A percentile compares a stretch with the other conserved stretches of the same genome.
Conservation (phyloP, 2,888 invertebrate species). For the Ichneumoninae sp. region DNA sequence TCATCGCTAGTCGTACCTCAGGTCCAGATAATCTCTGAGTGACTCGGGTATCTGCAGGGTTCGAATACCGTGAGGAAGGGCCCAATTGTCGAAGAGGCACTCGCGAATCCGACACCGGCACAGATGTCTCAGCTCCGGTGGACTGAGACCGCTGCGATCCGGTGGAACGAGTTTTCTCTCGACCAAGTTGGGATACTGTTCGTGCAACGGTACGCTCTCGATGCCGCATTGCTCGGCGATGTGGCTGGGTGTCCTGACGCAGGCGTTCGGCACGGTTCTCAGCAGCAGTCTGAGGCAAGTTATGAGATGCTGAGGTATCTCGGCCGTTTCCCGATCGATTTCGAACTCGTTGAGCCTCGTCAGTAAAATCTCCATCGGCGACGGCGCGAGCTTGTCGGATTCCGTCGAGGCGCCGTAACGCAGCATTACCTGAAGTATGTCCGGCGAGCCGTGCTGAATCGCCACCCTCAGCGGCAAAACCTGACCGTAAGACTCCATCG, state of each 20-base stretch:
- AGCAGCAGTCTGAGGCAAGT: slow-evolving; percentile 89
- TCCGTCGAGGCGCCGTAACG: slow-evolving; percentile 85
- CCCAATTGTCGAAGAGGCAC: slow-evolving; percentile 88
- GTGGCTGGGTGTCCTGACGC: slow-evolving; percentile 78
- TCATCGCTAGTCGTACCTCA: slow-evolving; percentile 88
- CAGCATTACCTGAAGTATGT: slow-evolving; percentile 90
- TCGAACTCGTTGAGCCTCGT: slow-evolving; percentile 88
- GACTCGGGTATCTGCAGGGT: slow-evolving; percentile 88
- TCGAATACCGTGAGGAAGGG: slow-evolving; percentile 91
- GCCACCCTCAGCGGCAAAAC: slow-evolving; percentile 90
- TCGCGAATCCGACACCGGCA: slow-evolving; percentile 90
- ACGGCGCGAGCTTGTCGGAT: slow-evolving; percentile 86
- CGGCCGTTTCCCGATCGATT: slow-evolving; percentile 84
- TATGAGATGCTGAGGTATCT: slow-evolving; percentile 89
- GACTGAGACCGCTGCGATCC: slow-evolving; percentile 87
- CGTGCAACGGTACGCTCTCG: slow-evolving; percentile 76
- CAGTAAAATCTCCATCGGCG: slow-evolving; percentile 88
- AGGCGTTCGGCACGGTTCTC: slow-evolving; percentile 87
- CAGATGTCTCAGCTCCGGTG: slow-evolving; percentile 91
- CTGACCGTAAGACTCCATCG: slow-evolving; percentile 92
- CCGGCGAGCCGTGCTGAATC: slow-evolving; percentile 90
- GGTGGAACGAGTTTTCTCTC: slow-evolving; percentile 87
- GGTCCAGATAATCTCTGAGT: slow-evolving; percentile 90
- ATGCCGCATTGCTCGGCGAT: slow-evolving; percentile 79
- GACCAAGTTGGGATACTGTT: slow-evolving; percentile 85